A percentile compares a stretch with the other conserved stretches of the same genome.
These are phyloP conservation scores for Gibbula magus DNA, from an alignment of 2,888 invertebrate species.

Conservation along the genomic window DNA sequence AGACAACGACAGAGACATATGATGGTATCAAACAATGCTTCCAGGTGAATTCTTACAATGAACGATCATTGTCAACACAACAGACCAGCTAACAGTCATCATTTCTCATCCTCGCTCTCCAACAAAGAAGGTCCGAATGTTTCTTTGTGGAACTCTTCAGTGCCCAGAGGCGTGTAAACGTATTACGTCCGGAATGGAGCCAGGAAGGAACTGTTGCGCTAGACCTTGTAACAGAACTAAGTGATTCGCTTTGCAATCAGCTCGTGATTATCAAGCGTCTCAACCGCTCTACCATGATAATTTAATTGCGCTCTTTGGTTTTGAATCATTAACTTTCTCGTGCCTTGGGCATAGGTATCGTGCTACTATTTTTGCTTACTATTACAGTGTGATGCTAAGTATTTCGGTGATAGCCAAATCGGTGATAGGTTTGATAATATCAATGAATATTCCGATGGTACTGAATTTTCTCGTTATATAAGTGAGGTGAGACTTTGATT, in stretches of 20 bases:
- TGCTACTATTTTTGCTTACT: not conserved
- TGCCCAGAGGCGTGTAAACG: constrained; percentile 14
- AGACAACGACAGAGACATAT: not conserved
- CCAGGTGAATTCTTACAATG: not conserved
- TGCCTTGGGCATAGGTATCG: not conserved
- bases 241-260: constrained; percentile 2
- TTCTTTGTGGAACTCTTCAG: constrained; percentile 7
- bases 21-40: not conserved
- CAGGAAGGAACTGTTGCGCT: not conserved
- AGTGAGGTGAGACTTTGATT: too few species aligned
- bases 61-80: constrained; percentile 4
- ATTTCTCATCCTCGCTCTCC: constrained; percentile 8
- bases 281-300: not conserved
- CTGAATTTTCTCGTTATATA: too few species aligned
- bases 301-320: constrained; percentile 12
- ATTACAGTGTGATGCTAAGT: too few species aligned
- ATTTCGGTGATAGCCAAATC: too few species aligned
- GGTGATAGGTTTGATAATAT: too few species aligned
- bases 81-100: constrained; percentile 2
- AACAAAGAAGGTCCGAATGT: constrained; percentile 16
- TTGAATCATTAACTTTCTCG: constrained; percentile 20
- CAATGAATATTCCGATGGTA: too few species aligned
- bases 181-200: not conserved
- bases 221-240: constrained; percentile 6
- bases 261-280: not conserved